Conservation (phyloP, 2,113 vertebrate genomes). For the Gnathonemus echidnorhynchus region DNA sequence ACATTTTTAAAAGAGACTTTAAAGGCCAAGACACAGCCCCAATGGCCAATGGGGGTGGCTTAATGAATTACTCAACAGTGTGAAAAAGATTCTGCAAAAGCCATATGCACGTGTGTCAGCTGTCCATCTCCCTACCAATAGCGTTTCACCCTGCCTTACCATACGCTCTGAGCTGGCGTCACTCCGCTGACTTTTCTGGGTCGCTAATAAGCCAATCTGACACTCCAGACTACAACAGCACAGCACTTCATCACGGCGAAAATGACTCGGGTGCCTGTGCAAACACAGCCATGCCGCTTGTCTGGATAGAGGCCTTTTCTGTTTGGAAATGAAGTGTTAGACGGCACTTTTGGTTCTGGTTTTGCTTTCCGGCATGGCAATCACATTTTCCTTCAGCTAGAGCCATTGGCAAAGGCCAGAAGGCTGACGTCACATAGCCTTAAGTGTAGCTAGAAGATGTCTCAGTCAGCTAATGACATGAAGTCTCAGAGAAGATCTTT, state of each 20-base stretch:
- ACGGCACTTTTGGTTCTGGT: neutral
- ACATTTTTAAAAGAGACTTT: neutral
- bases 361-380: neutral
- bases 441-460: neutral
- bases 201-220: neutral
- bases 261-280: neutral
- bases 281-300: neutral
- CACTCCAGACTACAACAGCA: neutral
- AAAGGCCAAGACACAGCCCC: neutral
- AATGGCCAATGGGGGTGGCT: neutral
- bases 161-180: neutral
- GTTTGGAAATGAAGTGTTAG: neutral
- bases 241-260: neutral
- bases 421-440: neutral
- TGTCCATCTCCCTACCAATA: neutral
- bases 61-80: neutral
- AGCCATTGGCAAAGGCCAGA: neutral
- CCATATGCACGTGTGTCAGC: neutral
- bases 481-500: constrained; percentile 13
- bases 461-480: neutral
- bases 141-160: neutral
- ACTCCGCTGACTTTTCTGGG: neutral
- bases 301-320: neutral
- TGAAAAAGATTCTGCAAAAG: neutral
- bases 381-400: neutral